phyloP scores from a whole-genome alignment of 1,140 invertebrate species.

The Stratiolaelaps scimitus region DNA sequence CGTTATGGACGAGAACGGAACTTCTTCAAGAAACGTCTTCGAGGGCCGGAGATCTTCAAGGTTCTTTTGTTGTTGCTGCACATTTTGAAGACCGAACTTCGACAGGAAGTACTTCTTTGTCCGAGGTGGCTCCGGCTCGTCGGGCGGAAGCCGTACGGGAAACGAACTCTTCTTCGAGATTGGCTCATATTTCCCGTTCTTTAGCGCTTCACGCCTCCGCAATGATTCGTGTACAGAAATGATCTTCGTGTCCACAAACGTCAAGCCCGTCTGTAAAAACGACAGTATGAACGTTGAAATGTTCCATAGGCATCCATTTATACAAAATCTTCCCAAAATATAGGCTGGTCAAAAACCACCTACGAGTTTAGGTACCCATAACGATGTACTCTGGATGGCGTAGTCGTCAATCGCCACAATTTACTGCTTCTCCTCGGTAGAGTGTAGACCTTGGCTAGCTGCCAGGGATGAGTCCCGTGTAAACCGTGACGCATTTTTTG shows the following conservation, averaged over 20 bases:
- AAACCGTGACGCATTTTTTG: no score
- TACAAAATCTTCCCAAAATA: no score
- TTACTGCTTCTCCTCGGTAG: no score
- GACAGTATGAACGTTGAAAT: neutral
- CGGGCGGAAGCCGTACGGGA: neutral
- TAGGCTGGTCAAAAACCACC: no score
- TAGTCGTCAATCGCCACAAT: no score
- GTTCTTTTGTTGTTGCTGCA: neutral
- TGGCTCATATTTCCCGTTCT: neutral
- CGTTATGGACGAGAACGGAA: constrained; percentile 14
- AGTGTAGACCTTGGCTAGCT: no score
- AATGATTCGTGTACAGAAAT: constrained; percentile 7
- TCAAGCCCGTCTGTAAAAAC: neutral
- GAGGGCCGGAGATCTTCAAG: neutral
- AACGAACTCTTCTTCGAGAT: constrained; percentile 2
- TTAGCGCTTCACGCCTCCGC: neutral
- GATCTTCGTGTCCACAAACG: constrained; percentile 12
- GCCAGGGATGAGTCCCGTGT: no score
- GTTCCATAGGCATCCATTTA: no score
- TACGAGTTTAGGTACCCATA: no score
- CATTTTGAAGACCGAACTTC: constrained; percentile 8
- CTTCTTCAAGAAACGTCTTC: constrained; percentile 10
- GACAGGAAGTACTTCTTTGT: constrained; percentile 15
- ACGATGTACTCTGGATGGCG: no score
- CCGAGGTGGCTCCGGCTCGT: neutral